Evolutionary conservation across 2,113 vertebrate genomes (phyloP).

Genomic region (Australoheros scitulus): DNA sequence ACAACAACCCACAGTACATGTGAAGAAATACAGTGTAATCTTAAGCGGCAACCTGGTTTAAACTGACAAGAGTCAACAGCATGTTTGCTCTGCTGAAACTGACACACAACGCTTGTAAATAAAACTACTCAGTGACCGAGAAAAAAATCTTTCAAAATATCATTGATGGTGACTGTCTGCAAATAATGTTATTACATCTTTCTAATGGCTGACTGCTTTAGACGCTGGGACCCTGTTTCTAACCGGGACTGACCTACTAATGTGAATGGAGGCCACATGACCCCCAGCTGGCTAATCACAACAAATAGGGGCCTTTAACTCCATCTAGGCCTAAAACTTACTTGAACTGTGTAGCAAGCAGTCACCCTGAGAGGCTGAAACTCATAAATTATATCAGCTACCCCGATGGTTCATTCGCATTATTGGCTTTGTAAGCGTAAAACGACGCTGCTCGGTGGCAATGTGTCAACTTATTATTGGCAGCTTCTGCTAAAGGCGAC

Average conservation of each 20-base stretch:
- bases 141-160: neutral
- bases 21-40: neutral
- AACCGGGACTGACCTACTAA: neutral
- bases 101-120: neutral
- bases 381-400: neutral
- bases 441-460: neutral
- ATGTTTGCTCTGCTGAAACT: neutral
- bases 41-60: neutral
- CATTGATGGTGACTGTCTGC: neutral
- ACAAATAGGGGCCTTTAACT: conserved; percentile 70
- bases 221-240: neutral
- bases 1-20: neutral
- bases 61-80: neutral
- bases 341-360: neutral
- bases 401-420: rapidly evolving
- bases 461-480: neutral
- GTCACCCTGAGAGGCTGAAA: rapidly evolving
- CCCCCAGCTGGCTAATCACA: conserved; percentile 62
- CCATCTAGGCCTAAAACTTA: conserved; percentile 17
- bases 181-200: neutral
- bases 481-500: conserved; percentile 5
- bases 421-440: neutral
- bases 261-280: conserved; percentile 45
- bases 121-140: neutral
- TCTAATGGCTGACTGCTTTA: neutral